Conservation (phyloP, 1,140 invertebrate genomes). For the Atta texana region DNA sequence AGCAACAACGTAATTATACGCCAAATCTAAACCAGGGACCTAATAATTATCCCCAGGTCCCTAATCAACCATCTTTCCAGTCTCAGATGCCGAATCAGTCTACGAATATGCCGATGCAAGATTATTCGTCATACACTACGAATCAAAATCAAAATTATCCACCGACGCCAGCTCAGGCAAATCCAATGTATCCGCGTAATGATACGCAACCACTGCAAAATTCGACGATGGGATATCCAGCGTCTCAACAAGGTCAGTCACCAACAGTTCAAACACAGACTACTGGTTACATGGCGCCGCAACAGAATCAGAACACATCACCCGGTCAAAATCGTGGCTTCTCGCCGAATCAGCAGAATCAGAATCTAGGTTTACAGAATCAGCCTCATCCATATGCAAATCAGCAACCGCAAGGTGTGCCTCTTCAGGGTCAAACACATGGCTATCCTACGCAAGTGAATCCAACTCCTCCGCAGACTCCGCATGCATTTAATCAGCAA, state of each 20-base stretch:
- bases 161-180: conserved; percentile 64
- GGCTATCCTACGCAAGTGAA: conserved; percentile 71
- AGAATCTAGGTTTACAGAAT: conserved; percentile 73
- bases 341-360: conserved; percentile 76
- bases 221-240: conserved; percentile 73
- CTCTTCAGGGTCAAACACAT: conserved; percentile 67
- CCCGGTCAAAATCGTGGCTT: conserved; percentile 69
- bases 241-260: conserved; percentile 72
- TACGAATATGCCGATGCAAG: conserved; percentile 76
- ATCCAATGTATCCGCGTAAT: conserved; percentile 72
- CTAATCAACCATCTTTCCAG: conserved; percentile 76
- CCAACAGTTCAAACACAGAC: conserved; percentile 62
- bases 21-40: conserved; percentile 78
- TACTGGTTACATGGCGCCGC: conserved; percentile 67
- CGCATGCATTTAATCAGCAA: conserved; percentile 76
- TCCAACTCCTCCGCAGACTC: conserved; percentile 63
- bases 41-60: conserved; percentile 78
- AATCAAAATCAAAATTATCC: conserved; percentile 79
- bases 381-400: conserved; percentile 70
- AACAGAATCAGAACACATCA: conserved; percentile 67
- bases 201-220: conserved; percentile 77
- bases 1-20: conserved; percentile 79
- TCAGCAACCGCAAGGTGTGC: conserved; percentile 69
- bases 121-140: conserved; percentile 79
- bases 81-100: conserved; percentile 76